phyloP scores from a whole-genome alignment of 2,113 vertebrate species.

The Heterochromis multidens region DNA sequence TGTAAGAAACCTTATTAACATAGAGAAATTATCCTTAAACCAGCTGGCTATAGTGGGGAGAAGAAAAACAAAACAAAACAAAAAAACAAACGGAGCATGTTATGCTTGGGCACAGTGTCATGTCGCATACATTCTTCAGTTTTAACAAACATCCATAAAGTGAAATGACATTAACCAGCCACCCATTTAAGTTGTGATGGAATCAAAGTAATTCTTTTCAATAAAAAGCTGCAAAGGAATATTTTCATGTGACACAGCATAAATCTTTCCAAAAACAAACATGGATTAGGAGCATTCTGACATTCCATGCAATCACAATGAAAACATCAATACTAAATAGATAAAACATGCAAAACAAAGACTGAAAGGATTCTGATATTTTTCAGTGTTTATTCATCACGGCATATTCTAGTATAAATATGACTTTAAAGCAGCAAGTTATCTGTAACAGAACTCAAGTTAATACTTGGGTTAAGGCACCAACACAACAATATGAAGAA shows the following conservation, averaged over 20 bases:
- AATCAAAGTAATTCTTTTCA: neutral
- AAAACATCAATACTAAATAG: conserved; percentile 1
- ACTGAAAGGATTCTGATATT: neutral
- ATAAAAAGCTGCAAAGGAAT: conserved; percentile 34
- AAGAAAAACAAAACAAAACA: neutral
- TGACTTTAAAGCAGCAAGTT: conserved; percentile 44
- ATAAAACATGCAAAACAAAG: conserved; percentile 43
- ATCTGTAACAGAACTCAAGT: conserved; percentile 17
- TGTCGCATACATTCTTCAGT: conserved; percentile 50
- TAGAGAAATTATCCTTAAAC: neutral
- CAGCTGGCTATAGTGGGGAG: neutral
- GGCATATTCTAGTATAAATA: neutral
- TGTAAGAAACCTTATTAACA: neutral
- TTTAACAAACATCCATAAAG: conserved; percentile 9
- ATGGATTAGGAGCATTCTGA: neutral
- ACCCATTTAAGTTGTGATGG: neutral
- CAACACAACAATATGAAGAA: conserved; percentile 46
- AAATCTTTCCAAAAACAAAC: neutral
- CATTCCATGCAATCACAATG: conserved; percentile 32
- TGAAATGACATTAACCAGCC: neutral
- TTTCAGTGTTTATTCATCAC: neutral
- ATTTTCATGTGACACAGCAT: conserved; percentile 4
- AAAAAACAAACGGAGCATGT: conserved; percentile 1
- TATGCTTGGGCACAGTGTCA: conserved; percentile 34
- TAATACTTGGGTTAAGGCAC: conserved; percentile 74